These are phyloP conservation scores for Ditylenchus dipsaci DNA, from an alignment of 1,140 invertebrate genomes.

Conservation along the genomic window DNA sequence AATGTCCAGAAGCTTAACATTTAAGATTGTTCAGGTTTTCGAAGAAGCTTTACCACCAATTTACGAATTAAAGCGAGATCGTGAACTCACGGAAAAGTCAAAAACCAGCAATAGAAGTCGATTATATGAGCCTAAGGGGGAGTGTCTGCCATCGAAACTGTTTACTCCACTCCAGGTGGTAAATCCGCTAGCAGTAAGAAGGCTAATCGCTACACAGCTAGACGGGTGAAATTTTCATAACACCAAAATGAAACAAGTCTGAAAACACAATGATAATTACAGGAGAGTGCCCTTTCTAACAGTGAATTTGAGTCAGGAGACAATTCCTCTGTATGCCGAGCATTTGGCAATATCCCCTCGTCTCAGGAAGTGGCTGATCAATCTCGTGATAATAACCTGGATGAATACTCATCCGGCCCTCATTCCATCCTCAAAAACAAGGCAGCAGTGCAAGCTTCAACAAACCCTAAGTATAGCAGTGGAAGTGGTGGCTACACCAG, in stretches of 20 bases:
- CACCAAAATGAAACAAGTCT: too few species aligned
- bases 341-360: neutral
- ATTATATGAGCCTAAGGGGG: neutral
- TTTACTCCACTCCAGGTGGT: neutral
- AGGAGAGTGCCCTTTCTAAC: neutral
- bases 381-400: too few species aligned
- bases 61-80: neutral
- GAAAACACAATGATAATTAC: neutral
- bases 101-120: neutral
- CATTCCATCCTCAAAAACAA: conserved; percentile 1
- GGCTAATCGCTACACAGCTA: neutral
- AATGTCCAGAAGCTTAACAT: too few species aligned
- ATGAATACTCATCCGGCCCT: neutral
- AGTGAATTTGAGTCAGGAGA: neutral
- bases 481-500: neutral
- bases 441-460: neutral
- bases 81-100: neutral
- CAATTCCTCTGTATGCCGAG: neutral
- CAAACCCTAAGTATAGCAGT: neutral
- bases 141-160: neutral
- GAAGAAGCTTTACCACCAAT: conserved; percentile 2
- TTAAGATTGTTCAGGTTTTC: neutral
- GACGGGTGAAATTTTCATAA: neutral
- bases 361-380: neutral
- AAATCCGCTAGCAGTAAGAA: neutral